These are phyloP conservation scores for Eolophus roseicapilla DNA, from an alignment of 2,113 vertebrate species.

Conservation along the genomic window DNA sequence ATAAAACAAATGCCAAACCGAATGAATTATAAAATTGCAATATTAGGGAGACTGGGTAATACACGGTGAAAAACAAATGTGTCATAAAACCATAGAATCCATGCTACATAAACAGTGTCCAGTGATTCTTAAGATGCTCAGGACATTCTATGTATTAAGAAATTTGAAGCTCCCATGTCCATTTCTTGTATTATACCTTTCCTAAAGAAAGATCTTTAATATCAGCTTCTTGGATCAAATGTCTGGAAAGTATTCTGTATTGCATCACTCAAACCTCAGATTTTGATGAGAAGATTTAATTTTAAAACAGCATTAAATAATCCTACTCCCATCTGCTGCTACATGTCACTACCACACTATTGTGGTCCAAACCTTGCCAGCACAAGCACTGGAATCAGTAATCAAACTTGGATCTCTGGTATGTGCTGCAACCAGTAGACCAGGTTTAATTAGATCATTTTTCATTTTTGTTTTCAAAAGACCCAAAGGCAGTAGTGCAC, in stretches of 20 bases:
- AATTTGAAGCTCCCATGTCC: not conserved
- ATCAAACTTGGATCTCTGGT: not conserved
- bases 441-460: conserved; percentile 47
- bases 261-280: not conserved
- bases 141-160: not conserved
- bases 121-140: not conserved
- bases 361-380: not conserved
- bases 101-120: not conserved
- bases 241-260: not conserved
- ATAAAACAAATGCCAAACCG: not conserved
- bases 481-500: conserved; percentile 33
- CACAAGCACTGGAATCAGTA: not conserved
- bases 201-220: not conserved
- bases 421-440: not conserved
- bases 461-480: conserved; percentile 61
- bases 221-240: not conserved
- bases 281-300: not conserved
- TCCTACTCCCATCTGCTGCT: not conserved
- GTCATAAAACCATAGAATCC: not conserved
- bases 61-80: rapidly evolving
- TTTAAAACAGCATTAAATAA: not conserved
- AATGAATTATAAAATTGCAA: not conserved
- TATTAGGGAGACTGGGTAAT: not conserved
- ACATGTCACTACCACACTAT: not conserved
- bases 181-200: not conserved